Evolutionary conservation across 2,888 invertebrate species (phyloP).

Genomic region (Flexamia atlantica): DNA sequence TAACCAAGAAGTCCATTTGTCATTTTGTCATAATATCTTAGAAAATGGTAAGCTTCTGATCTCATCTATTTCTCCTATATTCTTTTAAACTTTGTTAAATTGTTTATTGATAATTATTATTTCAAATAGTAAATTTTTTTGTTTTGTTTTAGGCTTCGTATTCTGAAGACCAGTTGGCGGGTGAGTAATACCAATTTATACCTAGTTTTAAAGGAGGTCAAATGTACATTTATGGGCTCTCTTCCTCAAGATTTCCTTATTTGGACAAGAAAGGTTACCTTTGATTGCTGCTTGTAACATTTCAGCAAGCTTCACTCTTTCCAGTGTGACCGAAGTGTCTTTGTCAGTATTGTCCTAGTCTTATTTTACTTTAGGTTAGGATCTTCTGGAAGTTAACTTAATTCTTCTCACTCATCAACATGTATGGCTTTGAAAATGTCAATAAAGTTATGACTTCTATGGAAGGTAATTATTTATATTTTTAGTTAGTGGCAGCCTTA

Average conservation of each 20-base stretch:
- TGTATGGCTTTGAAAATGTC: conserved; percentile 87
- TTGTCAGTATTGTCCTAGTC: conserved; percentile 69
- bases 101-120: neutral
- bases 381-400: neutral
- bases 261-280: conserved; percentile 72
- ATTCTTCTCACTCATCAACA: conserved; percentile 71
- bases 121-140: neutral
- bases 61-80: neutral
- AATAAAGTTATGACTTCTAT: conserved; percentile 86
- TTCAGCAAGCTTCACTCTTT: conserved; percentile 64
- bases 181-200: conserved; percentile 79
- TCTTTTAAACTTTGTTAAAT: conserved; percentile 17
- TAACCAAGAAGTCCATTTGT: conserved; percentile 32
- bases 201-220: conserved; percentile 74
- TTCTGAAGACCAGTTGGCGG: conserved; percentile 94
- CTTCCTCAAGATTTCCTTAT: conserved; percentile 72
- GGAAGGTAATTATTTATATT: conserved; percentile 79
- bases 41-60: conserved; percentile 48
- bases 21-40: conserved; percentile 11
- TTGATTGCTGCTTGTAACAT: conserved; percentile 69
- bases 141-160: conserved; percentile 86
- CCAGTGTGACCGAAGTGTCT: conserved; percentile 25
- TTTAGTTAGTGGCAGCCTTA: no score
- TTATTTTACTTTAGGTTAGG: conserved; percentile 52
- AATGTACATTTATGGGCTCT: conserved; percentile 71